These are phyloP conservation scores for Myiothlypis chrysogaster DNA, from an alignment of 2,797 vertebrate genomes.

Conservation along the genomic window DNA sequence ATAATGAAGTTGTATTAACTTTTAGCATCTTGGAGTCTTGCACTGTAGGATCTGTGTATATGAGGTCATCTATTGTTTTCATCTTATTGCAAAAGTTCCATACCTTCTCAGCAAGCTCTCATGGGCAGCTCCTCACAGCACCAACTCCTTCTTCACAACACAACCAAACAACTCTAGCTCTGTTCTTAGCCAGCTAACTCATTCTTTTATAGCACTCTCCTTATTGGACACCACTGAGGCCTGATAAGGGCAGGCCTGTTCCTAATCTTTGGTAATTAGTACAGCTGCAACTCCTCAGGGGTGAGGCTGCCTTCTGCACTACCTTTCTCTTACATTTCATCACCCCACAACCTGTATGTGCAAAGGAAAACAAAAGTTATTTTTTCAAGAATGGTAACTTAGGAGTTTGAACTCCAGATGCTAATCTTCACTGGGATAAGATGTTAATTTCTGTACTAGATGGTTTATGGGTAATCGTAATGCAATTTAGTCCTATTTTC, in stretches of 20 bases:
- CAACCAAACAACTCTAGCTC: neutral
- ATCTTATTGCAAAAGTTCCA: neutral
- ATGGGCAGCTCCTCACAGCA: neutral
- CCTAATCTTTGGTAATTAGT: neutral
- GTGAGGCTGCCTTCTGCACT: neutral
- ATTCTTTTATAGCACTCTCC: neutral
- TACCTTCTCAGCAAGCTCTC: fast-evolving
- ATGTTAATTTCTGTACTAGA: neutral
- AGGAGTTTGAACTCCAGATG: neutral
- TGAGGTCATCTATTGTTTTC: neutral
- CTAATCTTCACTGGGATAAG: neutral
- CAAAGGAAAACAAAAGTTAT: neutral
- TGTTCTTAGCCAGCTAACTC: neutral
- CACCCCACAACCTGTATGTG: neutral
- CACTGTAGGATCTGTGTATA: neutral
- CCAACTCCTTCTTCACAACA: neutral
- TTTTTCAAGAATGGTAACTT: neutral
- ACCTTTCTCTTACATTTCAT: neutral
- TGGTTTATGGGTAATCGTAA: neutral
- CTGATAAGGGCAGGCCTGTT: neutral
- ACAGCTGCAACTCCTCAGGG: neutral
- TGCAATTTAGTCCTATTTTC: neutral
- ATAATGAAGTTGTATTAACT: neutral
- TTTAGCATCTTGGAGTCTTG: neutral
- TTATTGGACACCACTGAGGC: neutral